These are phyloP conservation scores for Nothocercus nigrocapillus DNA, from an alignment of 2,113 vertebrate genomes.

Conservation along the genomic window DNA sequence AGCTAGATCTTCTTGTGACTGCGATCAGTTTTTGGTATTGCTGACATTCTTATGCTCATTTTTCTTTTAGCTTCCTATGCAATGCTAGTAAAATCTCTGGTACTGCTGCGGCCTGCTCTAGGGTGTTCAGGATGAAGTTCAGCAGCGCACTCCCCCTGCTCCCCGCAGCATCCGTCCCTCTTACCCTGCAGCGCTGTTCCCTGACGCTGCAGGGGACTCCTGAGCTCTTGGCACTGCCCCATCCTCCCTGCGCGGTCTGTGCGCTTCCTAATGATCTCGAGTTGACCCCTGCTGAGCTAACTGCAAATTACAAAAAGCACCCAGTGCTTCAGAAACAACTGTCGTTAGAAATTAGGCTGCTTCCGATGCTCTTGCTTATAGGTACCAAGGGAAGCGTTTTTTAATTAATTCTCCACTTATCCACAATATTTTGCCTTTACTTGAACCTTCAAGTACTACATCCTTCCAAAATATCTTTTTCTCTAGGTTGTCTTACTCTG, in stretches of 20 bases:
- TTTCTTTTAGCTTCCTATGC: not conserved
- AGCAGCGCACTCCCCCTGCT: not conserved
- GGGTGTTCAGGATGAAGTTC: not conserved
- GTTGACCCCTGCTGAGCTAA: not conserved
- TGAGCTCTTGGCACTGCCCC: not conserved
- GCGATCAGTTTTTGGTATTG: not conserved
- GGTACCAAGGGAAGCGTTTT: not conserved
- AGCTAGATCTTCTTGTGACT: not conserved
- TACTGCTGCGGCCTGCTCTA: not conserved
- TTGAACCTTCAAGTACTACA: not conserved
- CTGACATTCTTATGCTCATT: not conserved
- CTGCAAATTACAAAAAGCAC: not conserved
- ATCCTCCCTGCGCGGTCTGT: not conserved
- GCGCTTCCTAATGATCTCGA: rapidly evolving
- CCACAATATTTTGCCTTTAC: not conserved
- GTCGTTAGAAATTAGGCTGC: not conserved
- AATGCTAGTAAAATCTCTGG: not conserved
- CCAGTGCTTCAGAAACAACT: not conserved
- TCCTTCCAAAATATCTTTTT: not conserved
- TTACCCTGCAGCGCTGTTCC: rapidly evolving
- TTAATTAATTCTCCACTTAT: not conserved
- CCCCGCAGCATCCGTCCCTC: not conserved
- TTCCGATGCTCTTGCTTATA: slow-evolving; percentile 1
- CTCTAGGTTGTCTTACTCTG: not conserved
- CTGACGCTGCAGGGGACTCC: not conserved